Base-by-base conservation (phyloP, 2,113 vertebrate species). In the Lasiurus cinereus region DNA sequence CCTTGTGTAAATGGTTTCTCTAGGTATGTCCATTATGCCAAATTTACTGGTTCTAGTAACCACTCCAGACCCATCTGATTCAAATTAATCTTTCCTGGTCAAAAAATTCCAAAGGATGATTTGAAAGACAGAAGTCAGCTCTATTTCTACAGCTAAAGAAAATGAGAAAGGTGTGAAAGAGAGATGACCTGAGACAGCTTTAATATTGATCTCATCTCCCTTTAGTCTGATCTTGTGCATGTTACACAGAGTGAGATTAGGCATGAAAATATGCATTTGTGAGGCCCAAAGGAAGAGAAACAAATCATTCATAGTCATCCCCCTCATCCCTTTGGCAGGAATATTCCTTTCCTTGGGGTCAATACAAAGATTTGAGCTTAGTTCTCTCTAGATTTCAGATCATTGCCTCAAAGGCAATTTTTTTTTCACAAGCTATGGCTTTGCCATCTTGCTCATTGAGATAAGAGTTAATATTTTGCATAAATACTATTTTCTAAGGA, bases 21-120 rank as follows among this genome's bases (percentile, higher is more conserved):
- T 82, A 93, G 90, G 83, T 67, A 29, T 93, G 93, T 94, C 92
- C 94, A 67, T 95, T 94, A 90, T 96, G 86, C 85, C 94, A 94
- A 93, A 97, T 96, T 94, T 96, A 97, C 97, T 93, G 95, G 96
- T 93, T 97, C 92, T 97, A 83, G 83, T 98, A 98, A 98, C 97
- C 96, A 97, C 95, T 95, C 77, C 94, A 96, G 94, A 95, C 79
- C 84, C 86, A 78, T 97, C 90, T 94, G 96, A 98, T 96, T 97
- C 86, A 86, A 52, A 94, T 93, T 93, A 78, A 87, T 98, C 97
- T 96, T 96, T 86, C 11, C 11, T 31, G 85, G 96, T 97, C 96
- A 96, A 89, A 85, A 97, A 97, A 98, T 94, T 97, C 96, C 98
- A 97, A 98, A 91, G 94, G 97, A 90, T 48, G 94, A 94, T 97